These are phyloP conservation scores for Eurytoma adleriae DNA, from an alignment of 2,888 invertebrate genomes.

Conservation along the genomic window DNA sequence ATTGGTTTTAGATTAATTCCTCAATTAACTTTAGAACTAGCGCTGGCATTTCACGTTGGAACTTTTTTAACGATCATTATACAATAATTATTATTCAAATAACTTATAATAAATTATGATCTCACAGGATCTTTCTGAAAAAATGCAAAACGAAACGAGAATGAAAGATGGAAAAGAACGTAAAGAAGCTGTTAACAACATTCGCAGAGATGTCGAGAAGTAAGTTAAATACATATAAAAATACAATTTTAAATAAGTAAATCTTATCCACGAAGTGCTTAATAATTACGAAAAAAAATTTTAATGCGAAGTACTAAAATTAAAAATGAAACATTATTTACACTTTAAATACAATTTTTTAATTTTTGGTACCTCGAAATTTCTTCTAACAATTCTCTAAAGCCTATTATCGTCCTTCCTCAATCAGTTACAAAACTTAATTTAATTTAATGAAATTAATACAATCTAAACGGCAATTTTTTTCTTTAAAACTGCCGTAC, in stretches of 20 bases:
- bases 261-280: background rate
- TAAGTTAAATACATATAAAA: constrained; percentile 58
- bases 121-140: constrained; percentile 55
- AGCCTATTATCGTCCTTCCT: too few species aligned
- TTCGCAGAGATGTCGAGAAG: constrained; percentile 76
- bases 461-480: too few species aligned
- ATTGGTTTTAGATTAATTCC: background rate
- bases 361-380: too few species aligned
- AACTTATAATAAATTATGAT: background rate
- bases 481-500: background rate
- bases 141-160: constrained; percentile 55
- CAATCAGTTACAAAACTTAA: too few species aligned
- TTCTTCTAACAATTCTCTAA: too few species aligned
- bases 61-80: background rate
- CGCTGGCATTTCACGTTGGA: background rate
- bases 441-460: too few species aligned
- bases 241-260: background rate
- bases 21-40: background rate
- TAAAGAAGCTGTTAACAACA: constrained; percentile 83
- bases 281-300: background rate
- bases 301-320: background rate
- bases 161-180: constrained; percentile 80
- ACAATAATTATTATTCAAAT: background rate
- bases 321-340: too few species aligned
- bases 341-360: too few species aligned